Conservation (phyloP, 2,113 vertebrate genomes). For the Morone chrysops region DNA sequence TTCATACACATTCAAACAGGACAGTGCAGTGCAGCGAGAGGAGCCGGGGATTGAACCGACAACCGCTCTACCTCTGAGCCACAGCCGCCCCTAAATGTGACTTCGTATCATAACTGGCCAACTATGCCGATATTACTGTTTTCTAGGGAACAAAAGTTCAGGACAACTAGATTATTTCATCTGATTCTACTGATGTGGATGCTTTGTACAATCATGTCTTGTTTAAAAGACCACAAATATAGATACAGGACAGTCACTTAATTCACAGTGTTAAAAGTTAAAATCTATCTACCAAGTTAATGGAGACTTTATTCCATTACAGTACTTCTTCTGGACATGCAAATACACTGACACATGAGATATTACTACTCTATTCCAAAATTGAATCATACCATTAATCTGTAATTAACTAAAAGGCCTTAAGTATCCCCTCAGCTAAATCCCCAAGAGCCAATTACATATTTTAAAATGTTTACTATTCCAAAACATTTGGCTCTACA, state of each 20-base stretch:
- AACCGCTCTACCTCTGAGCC: too few species aligned
- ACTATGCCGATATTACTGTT: not conserved
- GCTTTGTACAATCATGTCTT: not conserved
- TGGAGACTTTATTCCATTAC: not conserved
- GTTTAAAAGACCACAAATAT: not conserved
- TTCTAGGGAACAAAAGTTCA: too few species aligned
- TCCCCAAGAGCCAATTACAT: not conserved
- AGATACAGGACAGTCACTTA: not conserved
- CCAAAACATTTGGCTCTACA: not conserved
- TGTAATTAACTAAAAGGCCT: conserved; percentile 3
- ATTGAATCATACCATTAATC: conserved; percentile 10
- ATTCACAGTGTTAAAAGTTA: not conserved
- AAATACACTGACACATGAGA: not conserved
- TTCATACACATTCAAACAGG: too few species aligned
- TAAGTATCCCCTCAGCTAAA: not conserved
- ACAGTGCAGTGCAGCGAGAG: too few species aligned
- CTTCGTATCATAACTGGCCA: not conserved
- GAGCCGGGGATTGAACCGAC: too few species aligned
- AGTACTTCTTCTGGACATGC: not conserved
- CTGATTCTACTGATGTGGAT: too few species aligned
- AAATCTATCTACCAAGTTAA: too few species aligned
- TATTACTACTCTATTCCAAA: not conserved
- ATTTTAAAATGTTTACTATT: not conserved
- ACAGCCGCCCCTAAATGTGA: too few species aligned
- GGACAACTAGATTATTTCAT: too few species aligned